Evolutionary conservation across 2,888 invertebrate species (phyloP), one percentile per base, ranked within the genome.

Genomic region (Drosophila borborema): DNA sequence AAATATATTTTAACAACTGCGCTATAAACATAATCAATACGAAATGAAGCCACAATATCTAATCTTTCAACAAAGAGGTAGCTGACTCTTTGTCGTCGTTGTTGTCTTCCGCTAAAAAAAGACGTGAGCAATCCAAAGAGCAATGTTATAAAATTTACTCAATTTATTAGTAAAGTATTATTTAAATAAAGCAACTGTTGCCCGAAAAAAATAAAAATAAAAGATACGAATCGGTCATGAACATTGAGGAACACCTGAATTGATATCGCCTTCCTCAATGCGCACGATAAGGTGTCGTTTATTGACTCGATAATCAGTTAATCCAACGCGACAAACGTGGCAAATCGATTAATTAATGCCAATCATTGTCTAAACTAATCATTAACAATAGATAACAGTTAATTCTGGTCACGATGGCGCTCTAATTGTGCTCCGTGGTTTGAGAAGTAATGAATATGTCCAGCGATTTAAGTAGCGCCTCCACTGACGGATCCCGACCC

Each of bases 401-500:
- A 20, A 12, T 20, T 49, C 43, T 51, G 36, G 63, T 48, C 41
- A 66, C 46, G 61, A 28, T 71, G 51, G 28, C 20, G 63, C 23
- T 41, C 81, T 68, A 87, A 63, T 81, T 89, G 70, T 76, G 60
- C 38, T 86, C 91, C n/a, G 89, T 87, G 43, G 92, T 91, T 64
- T 91, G 92, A 23, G 92, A 87, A n/a, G 86, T 77, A 20, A 74
- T 75, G 10, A 82, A 82, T 59, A 93, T 84, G 67, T 92, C 81
- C 65, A 92, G 77, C 0, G 92, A 92, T 65, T 91, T 95, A 0
- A 98, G 93, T 45, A 98, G 93, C 0, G 98, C 97, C 90, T 97
- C 96, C 0, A 96, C 96, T 2, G 97, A 97, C 0, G 98, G 98
- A 93, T 99, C 98, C 58, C 99, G 95, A 1, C 99, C 99, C 74